These are phyloP conservation scores for Mirounga angustirostris DNA, from an alignment of 2,113 vertebrate species.

Conservation along the genomic window DNA sequence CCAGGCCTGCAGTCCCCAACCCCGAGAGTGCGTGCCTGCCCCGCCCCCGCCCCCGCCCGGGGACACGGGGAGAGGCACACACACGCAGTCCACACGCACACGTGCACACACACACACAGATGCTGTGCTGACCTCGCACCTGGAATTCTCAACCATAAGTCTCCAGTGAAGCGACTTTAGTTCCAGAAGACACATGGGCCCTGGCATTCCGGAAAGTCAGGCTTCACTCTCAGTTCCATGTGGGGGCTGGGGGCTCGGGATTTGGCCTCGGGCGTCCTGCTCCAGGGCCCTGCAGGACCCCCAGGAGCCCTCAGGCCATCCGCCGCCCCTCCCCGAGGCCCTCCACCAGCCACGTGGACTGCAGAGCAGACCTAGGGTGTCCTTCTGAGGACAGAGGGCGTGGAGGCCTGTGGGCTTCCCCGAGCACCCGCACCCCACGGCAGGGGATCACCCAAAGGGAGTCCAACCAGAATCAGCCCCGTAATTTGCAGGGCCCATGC, in stretches of 20 bases:
- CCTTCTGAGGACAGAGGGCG: not conserved
- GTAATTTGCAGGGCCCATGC: fast-evolving
- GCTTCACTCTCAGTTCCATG: fast-evolving
- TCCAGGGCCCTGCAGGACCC: not conserved
- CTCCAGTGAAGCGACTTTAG: fast-evolving
- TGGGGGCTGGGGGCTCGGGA: fast-evolving
- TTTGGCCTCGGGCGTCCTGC: fast-evolving
- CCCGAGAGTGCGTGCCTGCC: not conserved
- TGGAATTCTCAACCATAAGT: fast-evolving
- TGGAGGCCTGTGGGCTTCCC: fast-evolving
- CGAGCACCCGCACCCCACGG: fast-evolving
- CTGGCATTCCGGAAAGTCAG: not conserved
- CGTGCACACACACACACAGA: fast-evolving
- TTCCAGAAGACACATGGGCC: fast-evolving
- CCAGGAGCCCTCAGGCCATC: not conserved
- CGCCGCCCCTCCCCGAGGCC: fast-evolving
- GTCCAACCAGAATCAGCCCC: fast-evolving
- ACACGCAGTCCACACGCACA: fast-evolving
- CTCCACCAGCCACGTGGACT: not conserved
- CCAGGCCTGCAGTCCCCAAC: too few relatives aligned
- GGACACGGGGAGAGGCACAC: not conserved
- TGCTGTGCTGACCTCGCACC: fast-evolving
- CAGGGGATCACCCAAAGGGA: not conserved
- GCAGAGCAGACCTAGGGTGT: fast-evolving
- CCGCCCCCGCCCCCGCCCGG: not conserved